A percentile compares a stretch with the other conserved stretches of the same genome.
Conservation (phyloP, 2,797 vertebrate genomes). For the Crypturellus tataupa region DNA sequence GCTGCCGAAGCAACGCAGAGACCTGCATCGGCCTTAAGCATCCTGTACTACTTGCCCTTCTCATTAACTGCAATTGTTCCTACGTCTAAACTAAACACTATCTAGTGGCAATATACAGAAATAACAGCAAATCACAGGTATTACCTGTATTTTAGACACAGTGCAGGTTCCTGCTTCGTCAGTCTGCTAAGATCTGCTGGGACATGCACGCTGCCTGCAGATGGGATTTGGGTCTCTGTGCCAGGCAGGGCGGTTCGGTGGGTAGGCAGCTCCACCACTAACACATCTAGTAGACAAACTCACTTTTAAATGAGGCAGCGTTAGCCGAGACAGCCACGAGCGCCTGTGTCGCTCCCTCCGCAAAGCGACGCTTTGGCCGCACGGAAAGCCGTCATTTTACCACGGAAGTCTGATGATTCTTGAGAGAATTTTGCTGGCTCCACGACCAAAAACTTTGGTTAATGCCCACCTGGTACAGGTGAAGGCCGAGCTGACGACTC, state of each 20-base stretch:
- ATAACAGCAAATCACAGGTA: not conserved
- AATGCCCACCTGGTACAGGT: not conserved
- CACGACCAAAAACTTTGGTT: not conserved
- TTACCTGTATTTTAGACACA: not conserved
- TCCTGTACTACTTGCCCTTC: not conserved
- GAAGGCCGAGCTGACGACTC: not conserved
- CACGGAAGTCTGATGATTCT: rapidly evolving
- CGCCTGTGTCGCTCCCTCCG: rapidly evolving
- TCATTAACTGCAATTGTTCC: not conserved
- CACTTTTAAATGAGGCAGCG: rapidly evolving
- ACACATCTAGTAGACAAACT: not conserved
- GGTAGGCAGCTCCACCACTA: not conserved
- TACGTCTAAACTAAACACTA: not conserved
- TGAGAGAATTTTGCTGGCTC: not conserved
- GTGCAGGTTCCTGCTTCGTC: not conserved
- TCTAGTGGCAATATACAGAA: not conserved
- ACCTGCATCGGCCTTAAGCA: not conserved
- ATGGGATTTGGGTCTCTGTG: too few species aligned
- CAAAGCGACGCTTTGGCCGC: rapidly evolving
- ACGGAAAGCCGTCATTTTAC: rapidly evolving
- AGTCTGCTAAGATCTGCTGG: not conserved
- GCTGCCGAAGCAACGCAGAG: rapidly evolving
- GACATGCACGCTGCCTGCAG: not conserved
- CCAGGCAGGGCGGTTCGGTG: not conserved
- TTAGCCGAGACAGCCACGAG: rapidly evolving